Base-by-base conservation (phyloP, 2,888 invertebrate genomes). In the Zootermopsis nevadensis region DNA sequence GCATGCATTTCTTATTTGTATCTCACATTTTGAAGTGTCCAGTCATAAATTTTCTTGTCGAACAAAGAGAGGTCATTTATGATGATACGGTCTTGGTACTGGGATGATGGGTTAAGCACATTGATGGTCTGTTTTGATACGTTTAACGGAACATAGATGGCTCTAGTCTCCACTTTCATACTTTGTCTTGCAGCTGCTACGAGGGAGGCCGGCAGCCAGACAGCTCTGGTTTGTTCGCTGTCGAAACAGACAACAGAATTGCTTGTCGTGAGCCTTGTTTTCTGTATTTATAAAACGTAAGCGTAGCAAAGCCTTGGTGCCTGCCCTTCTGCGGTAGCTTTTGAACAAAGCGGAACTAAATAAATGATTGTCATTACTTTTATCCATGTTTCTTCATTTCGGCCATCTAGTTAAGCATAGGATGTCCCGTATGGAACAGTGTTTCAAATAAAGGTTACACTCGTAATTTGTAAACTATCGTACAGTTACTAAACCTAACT, bases 11-110 rank as follows among this genome's bases (percentile, higher is more conserved):
- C 31, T 48, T 77, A 53, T 35, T 82, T 72, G 30, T 79, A 79
- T 77, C 77, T 72, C 79, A 31, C 79, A 67, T 82, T 79, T 77
- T 77, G 77, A 77, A 79, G 79, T 82, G 82, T 79, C 77, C 69
- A 82, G 82, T 30, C 72, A 79, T 82, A 82, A 72, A 82, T 82
- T 79, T 74, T n/a, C 55, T 35, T 24, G 31, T 30, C 60, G 72
- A 67, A 82, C 79, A 82, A 79, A 82, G 82, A 82, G 77, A 60
- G 38, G 74, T 67, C 66, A 82, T 82, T 82, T 77, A 82, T 60
- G 74, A 76, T 76, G 79, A 24, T 66, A 42, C 19, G 77, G 42
- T n/a, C 2, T 35, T 35, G 74, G 31, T 22, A 72, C 30, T 27
- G 27, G 27, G 72, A 31, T 38, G 76, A 38, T 27, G 48, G 48